Conservation (phyloP, 2,888 invertebrate species). For the Bembecia ichneumoniformis region DNA sequence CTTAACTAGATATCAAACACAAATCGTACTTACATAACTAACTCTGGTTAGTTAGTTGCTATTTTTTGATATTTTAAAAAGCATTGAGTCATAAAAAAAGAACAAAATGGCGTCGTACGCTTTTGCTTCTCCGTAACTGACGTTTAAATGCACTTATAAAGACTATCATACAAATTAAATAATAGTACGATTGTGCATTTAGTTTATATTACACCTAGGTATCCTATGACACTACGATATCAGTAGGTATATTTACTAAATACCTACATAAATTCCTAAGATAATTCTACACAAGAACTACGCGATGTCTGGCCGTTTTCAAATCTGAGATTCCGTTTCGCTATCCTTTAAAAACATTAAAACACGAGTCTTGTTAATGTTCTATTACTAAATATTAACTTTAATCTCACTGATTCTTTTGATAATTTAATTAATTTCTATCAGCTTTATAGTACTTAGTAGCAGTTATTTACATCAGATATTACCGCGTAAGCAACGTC, state of each 20-base stretch:
- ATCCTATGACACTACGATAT: conserved; percentile 38
- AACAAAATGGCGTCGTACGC: too few relatives aligned
- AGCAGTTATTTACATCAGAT: conserved; percentile 53
- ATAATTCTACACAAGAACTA: conserved; percentile 25
- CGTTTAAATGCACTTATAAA: not conserved
- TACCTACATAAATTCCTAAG: conserved; percentile 45
- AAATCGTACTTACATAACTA: too few relatives aligned
- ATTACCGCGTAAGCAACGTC: conserved; percentile 4
- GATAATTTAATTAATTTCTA: conserved; percentile 57
- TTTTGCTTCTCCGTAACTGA: not conserved
- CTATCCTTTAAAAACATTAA: conserved; percentile 35
- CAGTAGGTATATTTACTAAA: conserved; percentile 35
- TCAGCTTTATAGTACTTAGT: conserved; percentile 52
- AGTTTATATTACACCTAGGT: conserved; percentile 29
- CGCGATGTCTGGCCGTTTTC: conserved; percentile 34
- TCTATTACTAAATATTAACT: conserved; percentile 55
- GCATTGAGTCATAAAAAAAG: too few relatives aligned
- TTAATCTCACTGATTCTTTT: conserved; percentile 67
- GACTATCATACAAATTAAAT: not conserved
- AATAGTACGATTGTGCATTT: conserved; percentile 41
- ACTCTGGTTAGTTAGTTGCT: too few relatives aligned
- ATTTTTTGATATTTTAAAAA: too few relatives aligned
- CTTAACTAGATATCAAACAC: too few relatives aligned
- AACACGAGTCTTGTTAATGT: conserved; percentile 34
- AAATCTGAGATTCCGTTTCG: too few relatives aligned